Evolutionary conservation across 2,888 invertebrate genomes (phyloP), one percentile per base, ranked within the genome.

Genomic region (Tachina lurida): DNA sequence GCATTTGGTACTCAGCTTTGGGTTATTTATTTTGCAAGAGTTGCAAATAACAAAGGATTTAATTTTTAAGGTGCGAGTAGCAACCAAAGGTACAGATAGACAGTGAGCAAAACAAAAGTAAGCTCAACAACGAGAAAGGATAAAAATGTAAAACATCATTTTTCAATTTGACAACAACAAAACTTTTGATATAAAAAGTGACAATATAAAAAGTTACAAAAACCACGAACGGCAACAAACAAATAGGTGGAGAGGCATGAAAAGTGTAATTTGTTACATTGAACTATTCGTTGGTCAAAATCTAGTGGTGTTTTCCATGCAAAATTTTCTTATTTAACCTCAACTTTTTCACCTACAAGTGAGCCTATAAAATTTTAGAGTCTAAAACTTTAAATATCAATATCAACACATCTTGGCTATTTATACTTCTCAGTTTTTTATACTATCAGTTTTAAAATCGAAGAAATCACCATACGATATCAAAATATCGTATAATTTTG

Each of bases 81-180:
- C 5, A 31, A 31, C 13, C 39, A 63, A 22, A 54, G 10, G 43
- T 62, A 70, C n/a, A 62, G 15, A 17, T 17, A 47, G 15, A 17
- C 31, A 47, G 22, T 31, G 43, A 31, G 41, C 4, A 58, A 45
- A 54, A 60, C 41, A 54, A 17, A n/a, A 8, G 5, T 31, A 65
- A 77, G 56, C 62, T 71, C 70, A 70, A 75, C 56, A 62, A 68
- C 1, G 10, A 56, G 45, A 73, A 63, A 56, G 68, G 79, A 70
- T 71, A 13, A 60, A 77, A 45, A 75, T 75, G 60, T 83, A 49
- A 78, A 86, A 86, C 82, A 86, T 56, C 75, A 83, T 83, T 86
- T 86, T 86, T 83, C 85, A 86, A 86, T 86, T 86, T 86, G 79
- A 79, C 79, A 39, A 47, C 41, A 70, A 70, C 65, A 85, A 58